Conservation (phyloP, 2,113 vertebrate genomes). For the Eolophus roseicapilla region DNA sequence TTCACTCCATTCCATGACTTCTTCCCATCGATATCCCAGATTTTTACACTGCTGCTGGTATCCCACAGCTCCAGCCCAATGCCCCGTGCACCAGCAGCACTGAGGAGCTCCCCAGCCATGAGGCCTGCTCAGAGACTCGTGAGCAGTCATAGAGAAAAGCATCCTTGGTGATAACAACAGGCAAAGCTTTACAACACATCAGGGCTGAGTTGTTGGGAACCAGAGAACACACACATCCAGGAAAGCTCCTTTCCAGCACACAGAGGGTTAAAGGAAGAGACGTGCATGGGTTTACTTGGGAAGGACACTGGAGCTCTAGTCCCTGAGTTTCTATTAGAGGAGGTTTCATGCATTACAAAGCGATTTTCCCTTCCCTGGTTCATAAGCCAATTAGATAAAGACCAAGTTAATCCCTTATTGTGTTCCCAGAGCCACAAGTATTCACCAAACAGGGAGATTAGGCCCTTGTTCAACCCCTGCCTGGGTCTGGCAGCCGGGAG, state of each 20-base stretch:
- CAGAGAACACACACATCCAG: neutral
- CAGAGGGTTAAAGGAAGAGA: neutral
- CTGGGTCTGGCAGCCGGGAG: neutral
- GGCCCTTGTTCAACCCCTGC: neutral
- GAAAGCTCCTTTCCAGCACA: neutral
- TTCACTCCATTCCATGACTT: neutral
- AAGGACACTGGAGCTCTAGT: neutral
- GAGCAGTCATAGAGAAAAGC: neutral
- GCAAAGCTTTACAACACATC: neutral
- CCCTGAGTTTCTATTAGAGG: neutral
- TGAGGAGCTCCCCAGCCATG: accelerated
- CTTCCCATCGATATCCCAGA: neutral
- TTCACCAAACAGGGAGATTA: constrained; percentile 54
- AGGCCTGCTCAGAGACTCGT: neutral
- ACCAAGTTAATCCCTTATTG: constrained; percentile 55
- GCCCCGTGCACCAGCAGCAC: neutral
- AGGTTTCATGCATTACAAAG: constrained; percentile 44
- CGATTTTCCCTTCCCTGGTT: constrained; percentile 45
- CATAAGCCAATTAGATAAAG: constrained; percentile 65
- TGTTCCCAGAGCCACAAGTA: constrained; percentile 1
- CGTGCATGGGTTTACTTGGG: accelerated
- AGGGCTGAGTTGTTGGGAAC: neutral
- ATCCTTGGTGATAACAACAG: no score
- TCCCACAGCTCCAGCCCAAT: neutral
- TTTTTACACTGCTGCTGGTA: neutral